Conservation (phyloP, 2,888 invertebrate species). For the Drosophila macrospina region DNA sequence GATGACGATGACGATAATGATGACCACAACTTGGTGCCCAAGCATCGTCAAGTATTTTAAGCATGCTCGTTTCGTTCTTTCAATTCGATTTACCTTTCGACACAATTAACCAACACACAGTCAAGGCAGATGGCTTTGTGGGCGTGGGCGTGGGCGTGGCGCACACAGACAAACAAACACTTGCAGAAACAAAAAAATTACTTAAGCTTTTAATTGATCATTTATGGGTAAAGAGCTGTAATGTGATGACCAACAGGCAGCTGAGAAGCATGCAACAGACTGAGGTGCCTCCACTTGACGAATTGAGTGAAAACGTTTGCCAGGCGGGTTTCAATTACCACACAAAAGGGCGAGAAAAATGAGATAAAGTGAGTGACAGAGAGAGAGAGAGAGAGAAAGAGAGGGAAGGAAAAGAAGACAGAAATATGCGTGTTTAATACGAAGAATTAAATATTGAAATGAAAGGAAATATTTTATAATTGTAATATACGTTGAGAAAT, state of each 20-base stretch:
- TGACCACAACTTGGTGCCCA: background rate
- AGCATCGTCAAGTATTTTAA: background rate
- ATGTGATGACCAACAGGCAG: constrained; percentile 8
- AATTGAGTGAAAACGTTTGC: background rate
- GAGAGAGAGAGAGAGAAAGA: background rate
- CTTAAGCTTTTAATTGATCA: constrained; percentile 59
- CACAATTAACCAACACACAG: constrained; percentile 40
- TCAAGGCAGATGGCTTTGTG: constrained; percentile 5
- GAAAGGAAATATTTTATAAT: background rate
- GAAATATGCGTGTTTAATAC: background rate
- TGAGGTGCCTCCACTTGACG: background rate
- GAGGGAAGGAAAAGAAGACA: background rate
- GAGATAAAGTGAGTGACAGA: background rate
- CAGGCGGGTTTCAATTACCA: background rate
- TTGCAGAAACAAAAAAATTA: constrained; percentile 12
- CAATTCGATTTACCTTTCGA: constrained; percentile 52
- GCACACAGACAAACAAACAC: background rate
- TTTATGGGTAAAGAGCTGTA: constrained; percentile 24
- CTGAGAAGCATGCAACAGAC: constrained; percentile 16
- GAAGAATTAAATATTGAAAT: background rate
- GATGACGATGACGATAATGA: constrained; percentile 3
- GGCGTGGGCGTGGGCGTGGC: constrained; percentile 12
- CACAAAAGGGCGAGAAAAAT: background rate
- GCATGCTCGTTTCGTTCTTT: constrained; percentile 1
- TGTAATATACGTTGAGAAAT: too few relatives aligned